Conservation (phyloP, 2,888 invertebrate genomes). For the Agonopterix heracliana region DNA sequence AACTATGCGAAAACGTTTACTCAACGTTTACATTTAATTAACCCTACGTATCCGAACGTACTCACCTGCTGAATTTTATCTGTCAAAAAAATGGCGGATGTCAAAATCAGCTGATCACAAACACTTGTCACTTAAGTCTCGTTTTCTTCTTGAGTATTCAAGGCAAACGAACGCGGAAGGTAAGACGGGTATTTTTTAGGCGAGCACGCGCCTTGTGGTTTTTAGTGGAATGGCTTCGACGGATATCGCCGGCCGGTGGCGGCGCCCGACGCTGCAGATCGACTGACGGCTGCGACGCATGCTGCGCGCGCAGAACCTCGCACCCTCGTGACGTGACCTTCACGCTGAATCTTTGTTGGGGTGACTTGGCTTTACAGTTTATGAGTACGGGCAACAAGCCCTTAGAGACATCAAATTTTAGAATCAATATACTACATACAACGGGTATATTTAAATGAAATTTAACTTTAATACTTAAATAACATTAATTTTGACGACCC, state of each 20-base stretch:
- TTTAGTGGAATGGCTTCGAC: background rate
- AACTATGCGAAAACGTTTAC: slow-evolving; percentile 67
- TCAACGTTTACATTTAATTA: slow-evolving; percentile 50
- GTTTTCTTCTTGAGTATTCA: slow-evolving; percentile 27
- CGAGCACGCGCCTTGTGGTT: slow-evolving; percentile 17
- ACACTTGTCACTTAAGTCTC: slow-evolving; percentile 21
- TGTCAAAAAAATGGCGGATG: background rate
- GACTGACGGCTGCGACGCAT: slow-evolving; percentile 44
- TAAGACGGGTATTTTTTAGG: slow-evolving; percentile 15
- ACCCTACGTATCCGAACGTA: slow-evolving; percentile 21
- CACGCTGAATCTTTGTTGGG: slow-evolving; percentile 26
- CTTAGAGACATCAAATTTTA: too few species aligned
- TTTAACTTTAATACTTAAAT: too few species aligned
- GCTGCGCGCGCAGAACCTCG: slow-evolving; percentile 39
- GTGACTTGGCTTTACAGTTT: slow-evolving; percentile 20
- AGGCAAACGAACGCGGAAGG: slow-evolving; percentile 22
- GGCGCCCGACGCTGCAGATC: slow-evolving; percentile 57
- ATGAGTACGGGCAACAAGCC: background rate
- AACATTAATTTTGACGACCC: too few species aligned
- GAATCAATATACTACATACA: too few species aligned
- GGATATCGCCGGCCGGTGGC: slow-evolving; percentile 35
- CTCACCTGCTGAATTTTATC: slow-evolving; percentile 13
- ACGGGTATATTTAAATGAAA: too few species aligned
- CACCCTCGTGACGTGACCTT: slow-evolving; percentile 28
- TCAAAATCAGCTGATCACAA: slow-evolving; percentile 27